Conservation (phyloP, 1,140 invertebrate species). For the Tetragnatha versicolor region DNA sequence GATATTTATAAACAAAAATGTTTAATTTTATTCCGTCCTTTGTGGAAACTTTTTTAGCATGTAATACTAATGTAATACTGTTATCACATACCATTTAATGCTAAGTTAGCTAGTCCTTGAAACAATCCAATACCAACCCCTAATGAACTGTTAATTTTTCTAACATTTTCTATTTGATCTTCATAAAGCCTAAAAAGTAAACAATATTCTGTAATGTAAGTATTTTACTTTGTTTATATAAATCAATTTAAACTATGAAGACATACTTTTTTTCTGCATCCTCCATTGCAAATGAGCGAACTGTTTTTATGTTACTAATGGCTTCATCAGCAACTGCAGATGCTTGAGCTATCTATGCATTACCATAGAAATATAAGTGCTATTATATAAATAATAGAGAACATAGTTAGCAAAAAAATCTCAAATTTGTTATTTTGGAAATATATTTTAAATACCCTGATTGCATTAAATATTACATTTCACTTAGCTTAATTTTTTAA, state of each 20-base stretch:
- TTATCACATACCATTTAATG: conserved; percentile 67
- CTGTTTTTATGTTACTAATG: conserved; percentile 89
- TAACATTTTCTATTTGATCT: conserved; percentile 76
- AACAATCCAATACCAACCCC: conserved; percentile 91
- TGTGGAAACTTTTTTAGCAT: no score
- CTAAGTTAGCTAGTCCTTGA: conserved; percentile 71
- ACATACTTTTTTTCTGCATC: conserved; percentile 75
- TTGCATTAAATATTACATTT: no score
- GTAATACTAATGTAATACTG: no score
- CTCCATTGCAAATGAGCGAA: conserved; percentile 90
- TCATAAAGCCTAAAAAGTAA: conserved; percentile 71
- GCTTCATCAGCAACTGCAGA: conserved; percentile 91
- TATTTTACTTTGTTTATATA: background rate
- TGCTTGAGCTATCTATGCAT: conserved; percentile 78
- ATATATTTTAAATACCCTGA: no score
- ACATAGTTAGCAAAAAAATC: no score
- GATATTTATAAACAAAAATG: no score
- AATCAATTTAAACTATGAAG: background rate
- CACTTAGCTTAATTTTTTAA: no score
- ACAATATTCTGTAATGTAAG: background rate
- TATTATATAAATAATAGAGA: no score
- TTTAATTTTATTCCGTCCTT: no score
- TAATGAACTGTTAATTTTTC: conserved; percentile 77
- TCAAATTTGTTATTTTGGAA: no score
- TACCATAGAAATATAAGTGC: no score